Evolutionary conservation across 2,113 vertebrate species (phyloP).

Genomic region (Actenoides lindsayi): DNA sequence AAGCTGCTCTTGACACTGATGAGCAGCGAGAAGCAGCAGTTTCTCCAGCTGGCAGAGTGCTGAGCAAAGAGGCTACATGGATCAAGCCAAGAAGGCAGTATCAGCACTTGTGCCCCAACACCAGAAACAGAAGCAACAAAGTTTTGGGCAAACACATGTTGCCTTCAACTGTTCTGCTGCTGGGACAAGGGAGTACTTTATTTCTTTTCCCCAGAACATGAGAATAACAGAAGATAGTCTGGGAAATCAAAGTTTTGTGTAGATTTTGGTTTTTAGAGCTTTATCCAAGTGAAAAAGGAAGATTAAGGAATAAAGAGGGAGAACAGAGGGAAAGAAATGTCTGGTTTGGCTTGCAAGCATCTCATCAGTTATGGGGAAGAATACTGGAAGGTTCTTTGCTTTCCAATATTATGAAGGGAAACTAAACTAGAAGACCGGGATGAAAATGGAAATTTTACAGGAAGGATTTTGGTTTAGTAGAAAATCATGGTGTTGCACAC

Average conservation of each 20-base stretch:
- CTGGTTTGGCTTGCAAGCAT: not conserved
- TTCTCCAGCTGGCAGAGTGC: not conserved
- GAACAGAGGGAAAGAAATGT: not conserved
- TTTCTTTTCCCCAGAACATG: not conserved
- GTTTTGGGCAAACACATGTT: not conserved
- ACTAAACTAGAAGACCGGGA: not conserved
- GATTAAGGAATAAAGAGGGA: not conserved
- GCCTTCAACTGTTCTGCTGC: not conserved
- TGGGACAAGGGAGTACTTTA: not conserved
- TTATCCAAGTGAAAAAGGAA: not conserved
- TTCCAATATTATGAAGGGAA: not conserved
- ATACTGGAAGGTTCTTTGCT: not conserved
- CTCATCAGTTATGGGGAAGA: not conserved
- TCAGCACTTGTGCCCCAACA: not conserved
- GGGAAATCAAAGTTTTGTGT: not conserved
- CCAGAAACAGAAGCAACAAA: not conserved
- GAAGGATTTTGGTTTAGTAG: not conserved
- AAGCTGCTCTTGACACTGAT: not conserved
- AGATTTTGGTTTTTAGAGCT: not conserved
- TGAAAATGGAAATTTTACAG: not conserved
- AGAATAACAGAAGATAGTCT: not conserved
- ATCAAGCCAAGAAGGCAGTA: not conserved
- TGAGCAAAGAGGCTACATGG: rapidly evolving
- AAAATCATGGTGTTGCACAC: not conserved
- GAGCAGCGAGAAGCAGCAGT: not conserved